Evolutionary conservation across 1,140 invertebrate genomes (phyloP).

Genomic region (Apis dorsata): DNA sequence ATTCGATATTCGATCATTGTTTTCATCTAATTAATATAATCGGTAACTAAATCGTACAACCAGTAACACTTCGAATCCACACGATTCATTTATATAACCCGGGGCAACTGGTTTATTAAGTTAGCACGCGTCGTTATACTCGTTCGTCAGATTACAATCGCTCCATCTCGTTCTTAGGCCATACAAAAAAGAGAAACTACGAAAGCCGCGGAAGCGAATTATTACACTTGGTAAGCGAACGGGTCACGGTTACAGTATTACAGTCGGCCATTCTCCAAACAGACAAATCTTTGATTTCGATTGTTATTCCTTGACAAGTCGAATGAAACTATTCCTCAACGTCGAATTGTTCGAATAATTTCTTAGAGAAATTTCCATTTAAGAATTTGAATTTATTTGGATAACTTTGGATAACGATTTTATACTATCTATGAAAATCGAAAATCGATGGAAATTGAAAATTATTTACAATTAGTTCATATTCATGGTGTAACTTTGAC

Average conservation of each 20-base stretch:
- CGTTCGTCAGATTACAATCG: slow-evolving; percentile 50
- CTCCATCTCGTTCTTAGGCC: slow-evolving; percentile 33
- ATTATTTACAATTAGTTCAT: neutral
- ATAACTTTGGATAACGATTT: neutral
- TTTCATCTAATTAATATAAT: too few species aligned
- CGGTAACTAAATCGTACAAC: neutral
- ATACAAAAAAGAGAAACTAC: slow-evolving; percentile 46
- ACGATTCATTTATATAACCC: slow-evolving; percentile 41
- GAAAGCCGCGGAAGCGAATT: slow-evolving; percentile 49
- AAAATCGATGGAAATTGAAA: slow-evolving; percentile 33
- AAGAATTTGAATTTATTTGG: slow-evolving; percentile 38
- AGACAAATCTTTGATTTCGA: neutral
- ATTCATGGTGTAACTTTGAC: neutral
- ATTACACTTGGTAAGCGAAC: slow-evolving; percentile 23
- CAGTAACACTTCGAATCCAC: too few species aligned
- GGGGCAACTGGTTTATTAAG: slow-evolving; percentile 28
- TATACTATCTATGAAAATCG: neutral
- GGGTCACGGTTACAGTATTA: slow-evolving; percentile 41
- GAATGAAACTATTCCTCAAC: neutral
- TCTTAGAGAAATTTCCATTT: slow-evolving; percentile 34
- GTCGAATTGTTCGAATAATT: neutral
- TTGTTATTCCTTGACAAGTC: neutral
- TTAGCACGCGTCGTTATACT: slow-evolving; percentile 22
- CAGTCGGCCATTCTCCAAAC: slow-evolving; percentile 1
- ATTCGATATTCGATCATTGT: too few species aligned